phyloP scores from a whole-genome alignment of 2,888 invertebrate species.

The Campoplex nolae region DNA sequence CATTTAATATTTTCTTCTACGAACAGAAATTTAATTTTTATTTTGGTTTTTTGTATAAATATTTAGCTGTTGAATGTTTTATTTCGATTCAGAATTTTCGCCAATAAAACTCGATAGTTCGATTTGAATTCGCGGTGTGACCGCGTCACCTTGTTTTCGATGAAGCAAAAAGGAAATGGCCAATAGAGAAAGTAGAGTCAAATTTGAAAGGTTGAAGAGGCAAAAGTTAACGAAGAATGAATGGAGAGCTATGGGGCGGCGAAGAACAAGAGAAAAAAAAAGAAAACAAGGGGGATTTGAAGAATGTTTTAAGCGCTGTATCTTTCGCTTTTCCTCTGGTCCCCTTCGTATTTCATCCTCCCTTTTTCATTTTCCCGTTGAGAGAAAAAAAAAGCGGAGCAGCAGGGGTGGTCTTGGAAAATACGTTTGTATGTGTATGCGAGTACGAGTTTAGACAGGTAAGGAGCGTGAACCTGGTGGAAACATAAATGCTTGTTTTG shows the following conservation, averaged over 20 bases:
- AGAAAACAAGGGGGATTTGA: conserved; percentile 12
- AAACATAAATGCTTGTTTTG: conserved; percentile 78
- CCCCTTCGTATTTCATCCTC: neutral
- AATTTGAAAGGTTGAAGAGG: conserved; percentile 10
- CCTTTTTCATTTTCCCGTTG: conserved; percentile 23
- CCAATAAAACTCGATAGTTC: neutral
- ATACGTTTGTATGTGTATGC: conserved; percentile 36
- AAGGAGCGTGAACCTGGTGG: conserved; percentile 62
- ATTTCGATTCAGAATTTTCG: neutral
- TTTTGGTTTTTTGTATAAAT: neutral
- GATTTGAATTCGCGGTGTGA: neutral
- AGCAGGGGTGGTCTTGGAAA: conserved; percentile 59
- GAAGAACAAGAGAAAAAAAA: conserved; percentile 15
- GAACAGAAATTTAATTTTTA: neutral
- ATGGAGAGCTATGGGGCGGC: conserved; percentile 17
- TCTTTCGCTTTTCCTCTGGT: conserved; percentile 1
- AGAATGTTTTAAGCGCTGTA: conserved; percentile 45
- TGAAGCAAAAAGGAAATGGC: conserved; percentile 2
- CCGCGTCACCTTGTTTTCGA: neutral
- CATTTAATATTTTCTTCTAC: neutral
- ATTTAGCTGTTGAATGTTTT: neutral
- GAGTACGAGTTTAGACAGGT: conserved; percentile 50
- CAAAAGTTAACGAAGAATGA: conserved; percentile 15
- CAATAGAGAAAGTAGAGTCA: neutral
- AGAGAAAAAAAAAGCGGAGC: conserved; percentile 45